phyloP scores from a whole-genome alignment of 2,888 invertebrate genomes.

The Polyommatus iphigenia region DNA sequence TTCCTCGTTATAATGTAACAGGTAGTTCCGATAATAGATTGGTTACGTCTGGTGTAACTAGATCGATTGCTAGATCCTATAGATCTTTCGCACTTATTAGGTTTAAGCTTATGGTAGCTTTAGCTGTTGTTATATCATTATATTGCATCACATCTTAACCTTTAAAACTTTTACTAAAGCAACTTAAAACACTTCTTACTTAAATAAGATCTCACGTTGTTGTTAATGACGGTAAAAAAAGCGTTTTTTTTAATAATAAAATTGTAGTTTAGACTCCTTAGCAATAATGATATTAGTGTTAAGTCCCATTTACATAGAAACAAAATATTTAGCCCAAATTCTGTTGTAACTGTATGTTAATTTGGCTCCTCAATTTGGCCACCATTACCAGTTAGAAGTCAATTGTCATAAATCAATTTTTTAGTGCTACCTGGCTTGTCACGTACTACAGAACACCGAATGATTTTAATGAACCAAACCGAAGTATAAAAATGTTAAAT shows the following conservation, averaged over 20 bases:
- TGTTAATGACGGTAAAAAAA: too few species aligned
- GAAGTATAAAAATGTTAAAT: not conserved
- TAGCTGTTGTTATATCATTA: too few species aligned
- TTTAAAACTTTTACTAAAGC: too few species aligned
- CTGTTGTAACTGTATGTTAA: slow-evolving; percentile 6
- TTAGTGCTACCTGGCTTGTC: not conserved
- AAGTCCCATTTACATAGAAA: not conserved
- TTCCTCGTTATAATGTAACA: slow-evolving; percentile 9
- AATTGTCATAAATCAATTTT: slow-evolving; percentile 9
- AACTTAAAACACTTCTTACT: too few species aligned
- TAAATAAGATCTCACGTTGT: too few species aligned
- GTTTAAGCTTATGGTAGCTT: not conserved
- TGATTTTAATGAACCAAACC: not conserved
- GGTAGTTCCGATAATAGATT: not conserved
- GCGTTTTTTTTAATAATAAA: not conserved
- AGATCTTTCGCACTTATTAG: not conserved
- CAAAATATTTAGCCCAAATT: slow-evolving; percentile 15
- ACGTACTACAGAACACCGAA: not conserved
- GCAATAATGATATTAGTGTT: not conserved
- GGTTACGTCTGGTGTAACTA: not conserved
- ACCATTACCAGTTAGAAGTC: slow-evolving; percentile 7
- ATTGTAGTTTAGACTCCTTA: not conserved
- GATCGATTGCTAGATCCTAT: not conserved
- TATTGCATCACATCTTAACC: too few species aligned
- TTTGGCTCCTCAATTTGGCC: not conserved